Evolutionary conservation across 1,140 invertebrate genomes (phyloP), one percentile per base, ranked within the genome.

Genomic region (Coelopa frigida): DNA sequence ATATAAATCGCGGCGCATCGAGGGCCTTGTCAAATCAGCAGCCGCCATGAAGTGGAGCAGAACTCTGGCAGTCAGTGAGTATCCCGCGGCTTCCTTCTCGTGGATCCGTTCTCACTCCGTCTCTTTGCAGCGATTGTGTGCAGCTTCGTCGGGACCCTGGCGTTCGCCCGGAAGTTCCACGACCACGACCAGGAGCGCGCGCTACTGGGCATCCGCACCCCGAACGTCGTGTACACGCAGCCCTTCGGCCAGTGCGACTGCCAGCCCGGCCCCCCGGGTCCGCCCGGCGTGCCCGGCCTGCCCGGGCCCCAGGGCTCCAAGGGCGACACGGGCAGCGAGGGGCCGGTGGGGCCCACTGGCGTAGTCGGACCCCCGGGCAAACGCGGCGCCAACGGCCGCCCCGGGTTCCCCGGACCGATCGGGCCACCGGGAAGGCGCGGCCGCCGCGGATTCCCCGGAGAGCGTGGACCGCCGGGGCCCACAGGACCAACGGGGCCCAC

Each of bases 231-330:
- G 5, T 35, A 35, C n/a, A 27, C 7, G 18, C 32, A 38, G 5
- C 18, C 35, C 11, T 23, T 23, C 4, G 3, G 29, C 14, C 47
- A 43, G 24, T 44, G 48, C 17, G 14, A 42, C 23, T 42, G 50
- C 20, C 10, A 22, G 14, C 50, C 50, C 35, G 50, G 50, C 29
- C 46, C 46, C 29, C 46, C 50, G 8, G 50, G 50, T 15, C 41
- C 46, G 10, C 12, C 42, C 1, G 50, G 50, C 26, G 17, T 21
- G 14, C 41, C 46, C 8, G 50, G 50, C 0, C 18, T 15, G 8
- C 15, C 24, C 3, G 50, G 50, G 1, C 12, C 17, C 2, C 36
- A 41, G 6, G 50, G 50, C 33, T 37, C 32, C 14, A 27, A 22
- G 8, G 50, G 50, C 22, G 24, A 38, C 18, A 17, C 26, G 15